Base-by-base conservation (phyloP, 37 sponge, comb jelly and placozoan genomes). In the Axinella damicornis region DNA sequence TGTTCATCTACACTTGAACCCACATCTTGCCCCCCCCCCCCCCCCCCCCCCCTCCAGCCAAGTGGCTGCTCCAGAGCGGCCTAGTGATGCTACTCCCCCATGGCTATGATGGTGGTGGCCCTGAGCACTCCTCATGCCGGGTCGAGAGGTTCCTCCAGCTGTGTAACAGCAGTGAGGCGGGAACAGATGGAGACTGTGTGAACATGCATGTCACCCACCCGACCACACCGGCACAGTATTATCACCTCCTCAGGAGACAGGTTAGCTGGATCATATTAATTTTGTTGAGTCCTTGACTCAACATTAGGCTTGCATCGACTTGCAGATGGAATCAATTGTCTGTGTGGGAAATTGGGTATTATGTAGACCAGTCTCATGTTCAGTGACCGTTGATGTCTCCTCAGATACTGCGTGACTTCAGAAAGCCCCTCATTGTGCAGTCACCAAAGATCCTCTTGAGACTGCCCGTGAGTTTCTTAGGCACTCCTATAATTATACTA, bases 151-250 rank as follows among this genome's bases (percentile, higher is more conserved):
- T 96, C 83, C 82, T 98, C 24, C 98, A 94, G 88, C 65, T 85
- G 77, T 65, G 76, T 65, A 83, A 92, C 86, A 92, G 93, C 46
- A 38, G 56, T 52, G 93, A 90, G 77, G 74, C 24, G 35, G 71
- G 59, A 2, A 12, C 55, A 4, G 99, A 98, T 76, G 83, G 89
- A 18, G 99, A 98, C 86, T 62, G 52, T 87, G 92, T 96, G 65
- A 98, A 98, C 81, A 84, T 94, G 87, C 87, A 92, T 54, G 88
- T 98, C 19, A 91, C 76, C 59, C 81, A 94, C 65, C 95, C 93
- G 12, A 98, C 96, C n/a, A 98, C 99, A 17, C 96, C 99, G 0
- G 94, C 96, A 19, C 99, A 98, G 79, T 98, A 96, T 75, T 98
- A 73, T 53, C 99, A 98, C 60, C 78, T 96, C 32, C 77, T 98